Evolutionary conservation across 2,888 invertebrate species (phyloP).

Genomic region (Oxycera nigricornis): DNA sequence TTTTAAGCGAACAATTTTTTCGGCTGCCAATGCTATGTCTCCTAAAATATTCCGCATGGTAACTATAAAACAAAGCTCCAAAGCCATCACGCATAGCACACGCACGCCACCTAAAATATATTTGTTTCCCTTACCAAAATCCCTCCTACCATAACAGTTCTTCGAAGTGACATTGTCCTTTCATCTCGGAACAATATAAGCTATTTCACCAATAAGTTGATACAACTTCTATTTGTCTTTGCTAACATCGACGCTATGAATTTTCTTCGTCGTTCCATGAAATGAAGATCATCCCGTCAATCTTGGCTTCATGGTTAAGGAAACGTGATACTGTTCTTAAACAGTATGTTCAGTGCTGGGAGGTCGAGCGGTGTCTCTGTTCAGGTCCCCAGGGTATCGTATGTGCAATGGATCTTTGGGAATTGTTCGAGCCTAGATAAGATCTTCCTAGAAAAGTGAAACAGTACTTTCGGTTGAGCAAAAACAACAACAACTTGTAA

Average conservation of each 20-base stretch:
- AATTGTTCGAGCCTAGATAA: background rate
- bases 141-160: background rate
- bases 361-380: background rate
- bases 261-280: background rate
- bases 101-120: no score
- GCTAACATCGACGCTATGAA: background rate
- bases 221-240: background rate
- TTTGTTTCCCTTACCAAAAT: background rate
- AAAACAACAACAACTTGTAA: background rate
- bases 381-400: conserved; percentile 2
- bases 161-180: background rate
- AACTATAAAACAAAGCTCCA: no score
- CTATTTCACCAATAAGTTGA: background rate
- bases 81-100: no score
- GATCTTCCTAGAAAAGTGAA: conserved; percentile 25
- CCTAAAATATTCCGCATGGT: no score
- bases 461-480: background rate
- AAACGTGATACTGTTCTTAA: conserved; percentile 17
- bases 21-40: no score
- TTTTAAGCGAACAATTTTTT: no score
- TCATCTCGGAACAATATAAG: background rate
- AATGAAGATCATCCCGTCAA: background rate
- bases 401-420: background rate
- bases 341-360: background rate
- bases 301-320: background rate